phyloP scores from a whole-genome alignment of 2,888 invertebrate genomes.

The Eubasilissa splendida region DNA sequence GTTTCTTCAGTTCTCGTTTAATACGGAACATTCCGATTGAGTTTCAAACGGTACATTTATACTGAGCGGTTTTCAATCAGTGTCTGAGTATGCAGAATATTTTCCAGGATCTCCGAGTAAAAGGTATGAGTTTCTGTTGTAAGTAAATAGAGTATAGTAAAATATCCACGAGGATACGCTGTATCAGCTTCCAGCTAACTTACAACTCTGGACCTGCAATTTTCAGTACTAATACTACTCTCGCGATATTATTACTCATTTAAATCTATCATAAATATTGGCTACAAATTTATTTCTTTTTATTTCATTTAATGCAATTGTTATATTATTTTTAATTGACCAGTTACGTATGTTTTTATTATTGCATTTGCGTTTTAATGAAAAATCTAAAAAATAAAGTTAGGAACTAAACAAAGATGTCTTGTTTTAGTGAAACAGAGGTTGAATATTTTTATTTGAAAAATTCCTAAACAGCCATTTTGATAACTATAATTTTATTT shows the following conservation, averaged over 20 bases:
- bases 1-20: not conserved
- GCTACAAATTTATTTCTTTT: not conserved
- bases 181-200: constrained; percentile 9
- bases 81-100: constrained; percentile 1
- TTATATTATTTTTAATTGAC: too few species aligned
- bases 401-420: too few species aligned
- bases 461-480: too few species aligned
- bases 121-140: constrained; percentile 40
- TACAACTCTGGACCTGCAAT: not conserved
- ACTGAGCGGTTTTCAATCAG: constrained; percentile 37
- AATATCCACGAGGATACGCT: constrained; percentile 45
- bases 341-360: too few species aligned
- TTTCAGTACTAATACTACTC: not conserved
- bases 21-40: not conserved
- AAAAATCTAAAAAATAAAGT: too few species aligned
- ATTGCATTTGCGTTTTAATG: too few species aligned
- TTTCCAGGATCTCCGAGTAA: constrained; percentile 38
- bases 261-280: not conserved
- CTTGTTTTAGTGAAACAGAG: too few species aligned
- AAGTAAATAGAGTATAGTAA: too few species aligned
- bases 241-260: not conserved
- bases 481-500: too few species aligned
- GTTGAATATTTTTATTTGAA: too few species aligned
- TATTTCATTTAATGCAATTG: not conserved
- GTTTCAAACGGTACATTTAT: constrained; percentile 15